Conservation (phyloP, 2,113 vertebrate genomes). For the Pavo muticus region DNA sequence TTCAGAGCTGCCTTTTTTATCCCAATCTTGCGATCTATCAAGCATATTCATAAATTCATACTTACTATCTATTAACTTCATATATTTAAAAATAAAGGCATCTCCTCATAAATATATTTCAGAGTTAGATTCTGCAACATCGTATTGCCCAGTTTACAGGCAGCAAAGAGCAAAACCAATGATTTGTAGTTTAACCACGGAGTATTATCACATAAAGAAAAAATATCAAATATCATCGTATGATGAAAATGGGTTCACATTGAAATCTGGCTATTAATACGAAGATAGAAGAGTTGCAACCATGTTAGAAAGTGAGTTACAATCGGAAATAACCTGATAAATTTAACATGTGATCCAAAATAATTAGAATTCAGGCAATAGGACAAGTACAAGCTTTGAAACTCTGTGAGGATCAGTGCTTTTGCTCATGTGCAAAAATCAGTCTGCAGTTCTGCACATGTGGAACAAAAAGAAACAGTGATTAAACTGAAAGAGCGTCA, state of each 20-base stretch:
- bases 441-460: background rate
- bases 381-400: background rate
- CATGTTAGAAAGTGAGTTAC: background rate
- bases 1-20: background rate
- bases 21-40: background rate
- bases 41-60: background rate
- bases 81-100: background rate
- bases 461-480: slow-evolving; percentile 34
- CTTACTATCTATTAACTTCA: background rate
- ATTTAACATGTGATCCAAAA: background rate
- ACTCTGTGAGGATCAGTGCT: background rate
- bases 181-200: background rate
- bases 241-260: background rate
- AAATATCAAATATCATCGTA: fast-evolving
- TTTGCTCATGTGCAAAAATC: background rate
- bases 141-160: background rate
- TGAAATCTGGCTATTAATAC: background rate
- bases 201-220: background rate
- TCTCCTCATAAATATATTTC: background rate
- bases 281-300: background rate
- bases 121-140: background rate
- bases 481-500: slow-evolving; percentile 45
- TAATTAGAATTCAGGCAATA: background rate
- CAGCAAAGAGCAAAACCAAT: background rate
- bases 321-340: background rate